Base-by-base conservation (phyloP, 2,888 invertebrate species). In the Caenorhabditis angaria region DNA sequence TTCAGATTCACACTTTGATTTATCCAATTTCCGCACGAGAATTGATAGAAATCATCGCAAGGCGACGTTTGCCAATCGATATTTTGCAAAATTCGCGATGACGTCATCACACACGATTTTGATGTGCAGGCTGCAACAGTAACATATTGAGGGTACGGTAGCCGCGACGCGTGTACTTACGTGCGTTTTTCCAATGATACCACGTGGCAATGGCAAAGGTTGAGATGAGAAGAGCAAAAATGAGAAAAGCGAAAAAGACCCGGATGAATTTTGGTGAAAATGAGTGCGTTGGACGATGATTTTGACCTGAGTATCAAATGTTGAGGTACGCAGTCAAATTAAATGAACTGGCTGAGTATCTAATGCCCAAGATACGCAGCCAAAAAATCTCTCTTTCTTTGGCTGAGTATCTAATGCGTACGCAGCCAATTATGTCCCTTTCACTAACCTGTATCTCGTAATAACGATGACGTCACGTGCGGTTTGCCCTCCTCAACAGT, bases 21-120 rank as follows among this genome's bases (percentile, higher is more conserved):
- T 22, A 78, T 76, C 76, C 76, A 78, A n/a, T 32, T 51, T 22
- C 78, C 78, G 47, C 78, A 78, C 6, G 78, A 74, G 54, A 70
- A 78, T 50, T 71, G 66, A 58, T 76, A 78, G 54, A 78, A 78
- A 57, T 78, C 68, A 27, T 72, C 68, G 50, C 72, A 72, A 12
- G 72, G 72, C 22, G 55, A 59, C 25, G 57, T 60, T 25, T 22
- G 54, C 8, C 12, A n/a, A 25, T 72, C 68, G 50, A 68, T 63
- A 24, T 65, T 53, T 48, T 65, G 60, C 55, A 68, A 59, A 51
- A 72, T 51, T 47, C 68, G 61, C 50, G 72, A 25, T 51, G 72
- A 68, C 25, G 72, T 72, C 68, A 65, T 72, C n/a, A 72, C 72
- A 54, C 72, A 72, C 28, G 58, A 48, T 51, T 63, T 56, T 29